A percentile compares a stretch with the other conserved stretches of the same genome.
phyloP scores from a whole-genome alignment of 2,113 vertebrate genomes.

The Ictalurus punctatus region DNA sequence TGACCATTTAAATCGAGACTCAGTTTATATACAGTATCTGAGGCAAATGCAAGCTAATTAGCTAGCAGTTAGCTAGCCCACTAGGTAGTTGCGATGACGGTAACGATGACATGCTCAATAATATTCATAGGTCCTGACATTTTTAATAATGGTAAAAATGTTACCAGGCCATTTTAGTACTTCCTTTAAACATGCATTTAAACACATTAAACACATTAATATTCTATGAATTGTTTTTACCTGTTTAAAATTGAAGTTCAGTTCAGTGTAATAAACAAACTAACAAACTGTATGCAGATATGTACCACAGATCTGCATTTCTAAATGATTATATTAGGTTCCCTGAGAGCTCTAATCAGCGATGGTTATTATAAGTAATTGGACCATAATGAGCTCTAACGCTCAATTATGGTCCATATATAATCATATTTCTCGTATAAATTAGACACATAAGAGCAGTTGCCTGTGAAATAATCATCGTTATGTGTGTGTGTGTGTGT shows the following conservation, averaged over 20 bases:
- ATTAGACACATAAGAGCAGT: slow-evolving; percentile 70
- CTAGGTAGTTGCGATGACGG: no score
- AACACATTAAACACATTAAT: not conserved
- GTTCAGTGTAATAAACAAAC: not conserved
- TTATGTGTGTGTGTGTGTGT: not conserved
- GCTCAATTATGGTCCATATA: no score
- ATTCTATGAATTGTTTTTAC: not conserved
- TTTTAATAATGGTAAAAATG: not conserved
- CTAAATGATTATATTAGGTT: not conserved
- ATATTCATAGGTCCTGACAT: not conserved
- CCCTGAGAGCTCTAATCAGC: not conserved
- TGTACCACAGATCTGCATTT: not conserved
- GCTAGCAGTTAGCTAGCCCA: not conserved
- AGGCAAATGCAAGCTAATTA: not conserved
- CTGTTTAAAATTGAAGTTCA: not conserved
- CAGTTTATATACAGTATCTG: not conserved
- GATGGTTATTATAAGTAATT: not conserved
- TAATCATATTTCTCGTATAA: not conserved
- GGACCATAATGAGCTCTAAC: not conserved
- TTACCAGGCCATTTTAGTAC: not conserved
- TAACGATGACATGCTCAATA: no score
- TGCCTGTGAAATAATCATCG: slow-evolving; percentile 69
- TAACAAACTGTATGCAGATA: not conserved
- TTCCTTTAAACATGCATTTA: not conserved
- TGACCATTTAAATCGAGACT: not conserved